Percentiles rank a stretch among this genome's conserved stretches.
These are phyloP conservation scores for Penaeus indicus DNA, from an alignment of 1,140 invertebrate species.

Conservation along the genomic window DNA sequence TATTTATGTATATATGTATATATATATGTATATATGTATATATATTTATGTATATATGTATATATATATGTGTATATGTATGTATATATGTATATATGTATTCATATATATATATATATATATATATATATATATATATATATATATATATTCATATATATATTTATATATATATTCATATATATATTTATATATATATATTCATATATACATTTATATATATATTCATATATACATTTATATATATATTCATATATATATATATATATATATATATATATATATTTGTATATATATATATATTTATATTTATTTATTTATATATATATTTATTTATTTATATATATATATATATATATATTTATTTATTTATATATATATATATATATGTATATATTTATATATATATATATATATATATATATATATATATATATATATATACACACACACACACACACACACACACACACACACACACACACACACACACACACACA, in stretches of 20 bases:
- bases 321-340: slow-evolving; percentile 2
- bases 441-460: too few species aligned
- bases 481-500: too few species aligned
- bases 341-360: slow-evolving; percentile 6
- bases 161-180: slow-evolving; percentile 26
- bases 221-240: not conserved
- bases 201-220: slow-evolving; percentile 1
- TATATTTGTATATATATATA: slow-evolving; percentile 5
- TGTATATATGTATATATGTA: slow-evolving; percentile 4
- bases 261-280: slow-evolving; percentile 1
- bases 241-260: slow-evolving; percentile 1
- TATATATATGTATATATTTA: too few species aligned
- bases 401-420: too few species aligned
- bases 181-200: not conserved
- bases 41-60: not conserved
- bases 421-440: too few species aligned
- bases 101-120: slow-evolving; percentile 23
- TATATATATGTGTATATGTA: not conserved
- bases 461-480: too few species aligned
- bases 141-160: slow-evolving; percentile 12
- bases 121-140: not conserved
- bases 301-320: not conserved
- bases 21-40: slow-evolving; percentile 21
- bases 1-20: not conserved
- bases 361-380: not conserved